Percentiles rank a stretch among this genome's conserved stretches.
phyloP scores from a whole-genome alignment of 2,113 vertebrate genomes.

The Garra rufa region DNA sequence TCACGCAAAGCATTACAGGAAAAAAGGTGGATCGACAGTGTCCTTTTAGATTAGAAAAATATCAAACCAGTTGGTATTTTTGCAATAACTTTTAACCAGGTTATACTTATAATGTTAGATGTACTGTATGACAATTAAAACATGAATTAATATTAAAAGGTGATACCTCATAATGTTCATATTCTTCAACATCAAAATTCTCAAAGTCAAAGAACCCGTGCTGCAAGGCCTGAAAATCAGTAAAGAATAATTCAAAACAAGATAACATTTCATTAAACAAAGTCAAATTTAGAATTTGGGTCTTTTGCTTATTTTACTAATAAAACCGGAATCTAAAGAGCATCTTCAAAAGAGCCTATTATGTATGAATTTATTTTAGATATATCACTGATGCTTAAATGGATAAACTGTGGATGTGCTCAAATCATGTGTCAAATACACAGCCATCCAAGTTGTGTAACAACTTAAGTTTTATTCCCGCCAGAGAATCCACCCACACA shows the following conservation, averaged over 20 bases:
- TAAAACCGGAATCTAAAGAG: background rate
- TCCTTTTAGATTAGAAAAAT: background rate
- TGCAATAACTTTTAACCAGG: background rate
- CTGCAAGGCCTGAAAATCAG: conserved; percentile 79
- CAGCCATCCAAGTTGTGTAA: background rate
- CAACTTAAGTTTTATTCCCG: background rate
- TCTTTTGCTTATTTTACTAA: background rate
- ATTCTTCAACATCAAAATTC: conserved; percentile 89
- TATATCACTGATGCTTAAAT: background rate
- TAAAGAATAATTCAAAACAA: background rate
- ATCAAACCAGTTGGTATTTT: background rate
- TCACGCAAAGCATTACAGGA: too few species aligned
- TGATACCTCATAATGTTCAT: conserved; percentile 93
- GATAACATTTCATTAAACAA: background rate
- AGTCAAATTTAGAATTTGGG: background rate
- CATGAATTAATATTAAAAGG: background rate
- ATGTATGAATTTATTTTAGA: background rate
- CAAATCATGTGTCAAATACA: background rate
- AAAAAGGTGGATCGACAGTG: background rate
- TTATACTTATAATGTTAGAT: background rate
- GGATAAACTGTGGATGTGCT: background rate
- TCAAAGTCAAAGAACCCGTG: conserved; percentile 92
- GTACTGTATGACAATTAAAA: background rate
- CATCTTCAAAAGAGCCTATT: background rate
- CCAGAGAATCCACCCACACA: background rate